Conservation (phyloP, 2,113 vertebrate genomes). For the Aphyosemion australe region DNA sequence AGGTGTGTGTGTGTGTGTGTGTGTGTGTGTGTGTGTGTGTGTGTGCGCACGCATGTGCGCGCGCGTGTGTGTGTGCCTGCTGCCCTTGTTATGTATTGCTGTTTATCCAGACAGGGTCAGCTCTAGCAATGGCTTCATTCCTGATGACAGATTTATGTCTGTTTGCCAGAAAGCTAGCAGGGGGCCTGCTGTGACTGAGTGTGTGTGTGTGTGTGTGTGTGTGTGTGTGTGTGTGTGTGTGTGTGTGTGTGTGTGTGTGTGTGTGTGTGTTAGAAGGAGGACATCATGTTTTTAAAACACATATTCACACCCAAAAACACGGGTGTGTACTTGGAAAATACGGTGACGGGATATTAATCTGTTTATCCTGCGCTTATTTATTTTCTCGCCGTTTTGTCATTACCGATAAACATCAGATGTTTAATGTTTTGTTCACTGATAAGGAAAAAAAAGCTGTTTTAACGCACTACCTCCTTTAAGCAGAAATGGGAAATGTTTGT, state of each 20-base stretch:
- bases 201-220: slow-evolving; percentile 18
- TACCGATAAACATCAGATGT: slow-evolving; percentile 60
- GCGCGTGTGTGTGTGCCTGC: slow-evolving; percentile 1
- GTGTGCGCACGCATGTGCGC: slow-evolving; percentile 8
- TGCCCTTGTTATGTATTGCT: slow-evolving; percentile 78
- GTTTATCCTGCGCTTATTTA: slow-evolving; percentile 70
- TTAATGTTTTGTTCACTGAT: slow-evolving; percentile 42
- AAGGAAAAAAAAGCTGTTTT: slow-evolving; percentile 25
- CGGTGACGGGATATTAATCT: slow-evolving; percentile 49
- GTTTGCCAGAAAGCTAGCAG: slow-evolving; percentile 79
- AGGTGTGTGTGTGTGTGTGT: slow-evolving; percentile 74
- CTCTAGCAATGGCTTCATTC: slow-evolving; percentile 75
- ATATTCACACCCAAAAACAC: slow-evolving; percentile 70
- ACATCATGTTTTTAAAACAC: slow-evolving; percentile 73
- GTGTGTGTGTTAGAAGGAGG: slow-evolving; percentile 47
- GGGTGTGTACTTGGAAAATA: slow-evolving; percentile 72
- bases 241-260: slow-evolving; percentile 20
- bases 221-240: slow-evolving; percentile 6
- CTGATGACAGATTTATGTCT: slow-evolving; percentile 82
- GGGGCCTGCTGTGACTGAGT: slow-evolving; percentile 61
- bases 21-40: not conserved
- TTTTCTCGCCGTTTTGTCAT: slow-evolving; percentile 52
- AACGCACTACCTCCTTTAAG: slow-evolving; percentile 10
- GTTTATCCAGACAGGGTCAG: slow-evolving; percentile 80
- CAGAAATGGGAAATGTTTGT: slow-evolving; percentile 54